Evolutionary conservation across 2,113 vertebrate genomes (phyloP), one percentile per base, ranked within the genome.

Genomic region (Rostratula benghalensis): DNA sequence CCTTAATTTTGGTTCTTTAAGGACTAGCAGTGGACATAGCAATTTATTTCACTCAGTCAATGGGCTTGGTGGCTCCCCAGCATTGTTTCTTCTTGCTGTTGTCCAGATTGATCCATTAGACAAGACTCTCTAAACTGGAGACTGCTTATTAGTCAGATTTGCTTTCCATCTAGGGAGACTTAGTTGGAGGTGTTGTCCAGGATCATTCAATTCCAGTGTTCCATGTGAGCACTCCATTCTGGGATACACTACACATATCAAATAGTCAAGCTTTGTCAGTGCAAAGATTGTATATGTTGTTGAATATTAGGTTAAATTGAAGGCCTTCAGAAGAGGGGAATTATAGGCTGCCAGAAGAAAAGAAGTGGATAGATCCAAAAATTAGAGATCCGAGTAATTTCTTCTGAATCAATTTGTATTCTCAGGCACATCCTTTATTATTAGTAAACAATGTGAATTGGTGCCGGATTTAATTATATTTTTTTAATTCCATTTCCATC

Each of bases 361-460:
- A 67, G 59, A 89, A 73, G 53, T 1, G 1, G 51, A 88, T 63
- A 73, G 59, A 86, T 83, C 60, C 6, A 93, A 95, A 90, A 95
- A 93, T 92, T 90, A 90, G 80, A 95, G 25, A 90, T 41, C n/a
- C 59, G 76, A 83, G n/a, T 87, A 90, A 92, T 91, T 91, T 95
- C 48, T 93, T 89, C 74, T 82, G 69, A 91, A 91, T 75, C 69
- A 71, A 30, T 87, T 94, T 87, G 39, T 56, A 74, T 89, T 87
- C 59, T 87, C 61, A 93, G 87, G 54, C 57, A 83, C 41, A 89
- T 50, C 35, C 33, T 39, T 89, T 70, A 71, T 56, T 84, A 86
- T 30, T 80, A 92, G 45, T 77, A 92, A 95, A 67, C 68, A 90
- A 53, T 23, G 4, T 48, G 68, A 94, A 90, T 27, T 48, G 30